Evolutionary conservation across 2,113 vertebrate genomes (phyloP), one percentile per base, ranked within the genome.

Genomic region (Natator depressus): DNA sequence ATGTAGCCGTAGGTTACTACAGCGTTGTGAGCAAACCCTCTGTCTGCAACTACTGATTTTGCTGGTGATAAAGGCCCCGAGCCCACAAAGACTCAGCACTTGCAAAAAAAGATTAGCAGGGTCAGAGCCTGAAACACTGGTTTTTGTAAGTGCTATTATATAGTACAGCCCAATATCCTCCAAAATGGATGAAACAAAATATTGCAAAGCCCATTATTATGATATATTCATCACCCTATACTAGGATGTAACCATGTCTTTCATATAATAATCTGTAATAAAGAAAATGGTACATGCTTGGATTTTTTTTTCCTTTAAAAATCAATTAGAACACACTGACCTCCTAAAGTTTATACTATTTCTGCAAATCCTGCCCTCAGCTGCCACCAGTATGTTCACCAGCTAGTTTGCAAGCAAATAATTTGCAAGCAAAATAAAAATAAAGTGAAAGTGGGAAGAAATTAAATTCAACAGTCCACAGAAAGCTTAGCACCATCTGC

Each of bases 401-500:
- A 54, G 22, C 42, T 79, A 89, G 16, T 80, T 69, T 54, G 31
- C 80, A 86, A 50, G 47, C 93, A 50, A 76, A 76, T 75, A 42
- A 75, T 46, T 47, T 76, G 75, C 57, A 19, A 7, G 50, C 80
- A 46, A 93, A 95, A 94, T 35, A 97, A 50, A 46, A 96, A 96
- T 90, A 92, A 25, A 72, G 50, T 80, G 49, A 93, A 95, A 94
- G 86, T 94, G 55, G 84, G 87, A 94, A 93, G 90, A 91, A 96
- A 95, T 88, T 24, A 97, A 88, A 89, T 76, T 59, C 75, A 89
- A 76, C 62, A 80, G 91, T 72, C 92, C 81, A 88, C 57, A 94
- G 92, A 96, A 92, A 87, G 51, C 47, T 84, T 47, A 84, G 42
- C 80, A 87, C 94, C 91, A 92, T 93, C 89, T 97, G 90, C 87